Evolutionary conservation across 92 coral and sea anemone genomes (phyloP), one percentile per base, ranked within the genome.

Genomic region (Muricea muricata): DNA sequence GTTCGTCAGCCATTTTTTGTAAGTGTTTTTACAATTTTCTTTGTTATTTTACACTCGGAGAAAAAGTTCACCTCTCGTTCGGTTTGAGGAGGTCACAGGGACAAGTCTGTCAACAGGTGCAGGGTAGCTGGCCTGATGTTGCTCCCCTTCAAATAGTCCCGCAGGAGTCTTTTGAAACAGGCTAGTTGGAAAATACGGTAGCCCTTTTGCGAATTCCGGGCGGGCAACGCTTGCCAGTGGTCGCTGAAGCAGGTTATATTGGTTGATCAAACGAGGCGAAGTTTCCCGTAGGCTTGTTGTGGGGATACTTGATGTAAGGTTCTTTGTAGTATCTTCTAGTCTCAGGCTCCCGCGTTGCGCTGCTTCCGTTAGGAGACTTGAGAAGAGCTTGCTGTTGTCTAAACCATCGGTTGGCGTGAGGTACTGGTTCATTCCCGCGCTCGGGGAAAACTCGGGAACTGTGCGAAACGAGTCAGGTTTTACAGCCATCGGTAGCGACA

Each of bases 131-230:
- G 7, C 29, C 9, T 75, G 80, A 25, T 75, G 80, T 10, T 56
- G 83, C 29, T 78, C 71, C 2, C 54, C 80, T 18, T 41, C 70
- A 28, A 52, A 61, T 0, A 78, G 26, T 40, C 61, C 47, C 12
- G 48, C 83, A 37, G 83, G 14, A 12, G 81, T 76, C 42, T 78
- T 78, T 35, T 78, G 83, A n/a, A 78, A 78, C 50, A 78, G 45
- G 21, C 24, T 35, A 5, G 83, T 9, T 33, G 83, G 83, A 41
- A 78, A 78, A 40, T 78, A 78, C 1, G 83, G 40, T 0, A 78
- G 83, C 4, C 83, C 45, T n/a, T 78, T 56, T 18, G 61, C 52
- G 45, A 78, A 78, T 33, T 58, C 83, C 6, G 56, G 83, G 11
- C 71, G 71, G 6, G 80, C 61, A 5, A 75, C 61, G 66, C 65